These are phyloP conservation scores for Microplitis deprimator DNA, from an alignment of 2,888 invertebrate species.

Conservation along the genomic window DNA sequence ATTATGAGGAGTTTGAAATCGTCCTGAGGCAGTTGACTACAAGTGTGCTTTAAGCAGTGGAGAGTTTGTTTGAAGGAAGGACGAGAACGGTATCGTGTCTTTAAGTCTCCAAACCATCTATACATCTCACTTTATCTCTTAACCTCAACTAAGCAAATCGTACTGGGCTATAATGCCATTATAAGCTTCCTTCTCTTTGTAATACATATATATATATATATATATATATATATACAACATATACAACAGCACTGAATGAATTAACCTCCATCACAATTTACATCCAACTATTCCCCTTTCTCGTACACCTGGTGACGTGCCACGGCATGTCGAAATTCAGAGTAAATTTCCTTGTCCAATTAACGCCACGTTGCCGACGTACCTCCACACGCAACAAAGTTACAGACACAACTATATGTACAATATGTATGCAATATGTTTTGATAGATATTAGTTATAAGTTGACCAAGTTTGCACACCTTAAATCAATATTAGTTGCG, in stretches of 20 bases:
- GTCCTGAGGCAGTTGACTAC: constrained; percentile 9
- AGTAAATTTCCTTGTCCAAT: constrained; percentile 64
- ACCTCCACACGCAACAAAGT: constrained; percentile 11
- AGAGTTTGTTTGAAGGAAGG: constrained; percentile 31
- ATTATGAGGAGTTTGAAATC: constrained; percentile 13
- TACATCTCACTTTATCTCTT: constrained; percentile 10
- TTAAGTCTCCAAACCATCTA: not conserved
- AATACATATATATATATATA: constrained; percentile 30
- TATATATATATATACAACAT: no score
- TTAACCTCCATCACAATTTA: constrained; percentile 40
- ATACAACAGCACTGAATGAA: constrained; percentile 35
- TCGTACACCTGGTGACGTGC: constrained; percentile 43
- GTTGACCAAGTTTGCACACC: constrained; percentile 16
- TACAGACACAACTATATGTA: constrained; percentile 9
- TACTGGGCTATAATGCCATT: constrained; percentile 21
- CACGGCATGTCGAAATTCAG: constrained; percentile 57
- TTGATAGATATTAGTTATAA: constrained; percentile 11
- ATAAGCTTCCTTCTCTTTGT: constrained; percentile 33
- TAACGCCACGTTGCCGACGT: constrained; percentile 51
- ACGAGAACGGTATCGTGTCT: not conserved
- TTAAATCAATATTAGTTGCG: constrained; percentile 10
- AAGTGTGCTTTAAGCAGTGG: constrained; percentile 24
- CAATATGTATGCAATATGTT: not conserved
- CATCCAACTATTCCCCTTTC: constrained; percentile 30
- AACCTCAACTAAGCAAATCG: constrained; percentile 15